These are phyloP conservation scores for Muscina levida DNA, from an alignment of 2,888 invertebrate species.

Conservation along the genomic window DNA sequence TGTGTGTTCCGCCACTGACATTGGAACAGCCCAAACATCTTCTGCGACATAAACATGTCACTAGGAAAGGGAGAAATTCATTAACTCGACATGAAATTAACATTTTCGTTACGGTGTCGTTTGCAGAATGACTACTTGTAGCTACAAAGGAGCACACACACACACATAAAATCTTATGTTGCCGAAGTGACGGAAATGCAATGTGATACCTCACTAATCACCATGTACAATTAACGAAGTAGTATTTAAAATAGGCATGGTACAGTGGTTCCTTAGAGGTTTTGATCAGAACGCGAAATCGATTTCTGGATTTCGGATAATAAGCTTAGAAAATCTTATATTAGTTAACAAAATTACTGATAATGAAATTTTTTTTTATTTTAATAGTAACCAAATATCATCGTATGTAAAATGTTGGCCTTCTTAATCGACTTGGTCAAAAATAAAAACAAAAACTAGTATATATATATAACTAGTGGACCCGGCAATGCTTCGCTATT, in stretches of 20 bases:
- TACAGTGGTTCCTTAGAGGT: constrained; percentile 18
- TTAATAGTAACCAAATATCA: no score
- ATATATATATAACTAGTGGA: no score
- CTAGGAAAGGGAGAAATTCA: constrained; percentile 33
- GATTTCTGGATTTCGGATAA: no score
- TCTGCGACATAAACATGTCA: constrained; percentile 58
- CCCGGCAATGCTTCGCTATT: no score
- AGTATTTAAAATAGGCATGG: constrained; percentile 8
- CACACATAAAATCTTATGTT: no score
- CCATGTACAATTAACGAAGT: constrained; percentile 31
- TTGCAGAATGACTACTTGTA: constrained; percentile 18
- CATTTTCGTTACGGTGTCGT: constrained; percentile 20
- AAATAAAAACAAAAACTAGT: no score
- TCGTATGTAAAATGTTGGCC: no score
- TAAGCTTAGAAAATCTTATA: no score
- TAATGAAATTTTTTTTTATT: no score
- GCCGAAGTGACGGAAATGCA: constrained; percentile 58
- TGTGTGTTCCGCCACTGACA: constrained; percentile 21
- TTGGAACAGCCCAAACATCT: constrained; percentile 21
- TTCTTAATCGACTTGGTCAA: no score
- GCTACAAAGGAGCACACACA: neutral
- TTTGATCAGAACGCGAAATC: no score
- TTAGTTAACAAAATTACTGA: no score
- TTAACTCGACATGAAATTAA: constrained; percentile 47
- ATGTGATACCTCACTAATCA: constrained; percentile 60